Conservation (phyloP, 2,113 vertebrate genomes). For the Geothlypis trichas region DNA sequence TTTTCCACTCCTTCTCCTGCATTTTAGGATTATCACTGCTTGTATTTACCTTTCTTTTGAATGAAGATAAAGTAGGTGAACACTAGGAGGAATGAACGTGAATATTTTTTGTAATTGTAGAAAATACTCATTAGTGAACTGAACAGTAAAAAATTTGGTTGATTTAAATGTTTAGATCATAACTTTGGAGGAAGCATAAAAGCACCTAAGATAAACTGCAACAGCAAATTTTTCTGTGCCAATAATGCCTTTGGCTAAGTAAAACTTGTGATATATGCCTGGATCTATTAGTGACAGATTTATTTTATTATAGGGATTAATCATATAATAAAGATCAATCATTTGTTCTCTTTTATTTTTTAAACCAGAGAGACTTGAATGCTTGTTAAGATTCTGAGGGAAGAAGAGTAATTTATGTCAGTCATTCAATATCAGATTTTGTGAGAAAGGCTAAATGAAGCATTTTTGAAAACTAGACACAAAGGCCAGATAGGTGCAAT, state of each 20-base stretch:
- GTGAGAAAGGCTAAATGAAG: not conserved
- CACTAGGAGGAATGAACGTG: not conserved
- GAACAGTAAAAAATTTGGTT: not conserved
- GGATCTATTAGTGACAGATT: constrained; percentile 38
- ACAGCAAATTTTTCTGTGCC: constrained; percentile 4
- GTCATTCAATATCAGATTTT: constrained; percentile 7
- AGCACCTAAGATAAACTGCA: not conserved
- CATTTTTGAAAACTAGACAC: not conserved
- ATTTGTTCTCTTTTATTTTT: constrained; percentile 20
- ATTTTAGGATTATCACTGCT: not conserved
- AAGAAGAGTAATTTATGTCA: not conserved
- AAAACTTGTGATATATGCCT: constrained; percentile 28
- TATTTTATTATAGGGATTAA: constrained; percentile 36
- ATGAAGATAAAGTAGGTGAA: not conserved
- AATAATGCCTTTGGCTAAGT: not conserved
- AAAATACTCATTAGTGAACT: not conserved
- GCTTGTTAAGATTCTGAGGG: not conserved
- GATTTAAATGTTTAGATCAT: not conserved
- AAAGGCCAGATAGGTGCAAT: not conserved
- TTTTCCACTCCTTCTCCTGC: not conserved
- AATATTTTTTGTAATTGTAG: not conserved
- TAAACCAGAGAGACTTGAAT: not conserved
- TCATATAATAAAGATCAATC: constrained; percentile 52
- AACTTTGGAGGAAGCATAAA: not conserved
- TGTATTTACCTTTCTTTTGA: not conserved